These are phyloP conservation scores for Acrocephalus kingi DNA, from an alignment of 2,113 vertebrate genomes.

Conservation along the genomic window DNA sequence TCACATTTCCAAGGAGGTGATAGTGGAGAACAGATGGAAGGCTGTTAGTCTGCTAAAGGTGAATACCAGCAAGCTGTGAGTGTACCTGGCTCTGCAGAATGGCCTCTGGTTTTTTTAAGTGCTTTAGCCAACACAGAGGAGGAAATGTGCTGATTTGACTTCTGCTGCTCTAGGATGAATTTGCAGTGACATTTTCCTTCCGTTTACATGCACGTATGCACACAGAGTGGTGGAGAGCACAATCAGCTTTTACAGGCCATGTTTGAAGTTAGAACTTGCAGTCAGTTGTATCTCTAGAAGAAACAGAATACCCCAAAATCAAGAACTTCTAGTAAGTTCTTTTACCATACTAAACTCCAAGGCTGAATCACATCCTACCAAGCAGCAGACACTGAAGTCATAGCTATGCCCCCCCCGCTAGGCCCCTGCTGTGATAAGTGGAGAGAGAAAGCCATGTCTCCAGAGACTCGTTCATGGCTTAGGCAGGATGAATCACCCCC, in stretches of 20 bases:
- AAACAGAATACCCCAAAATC: not conserved
- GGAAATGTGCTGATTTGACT: not conserved
- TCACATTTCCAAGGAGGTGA: not conserved
- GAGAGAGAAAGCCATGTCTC: not conserved
- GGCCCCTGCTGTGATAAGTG: not conserved
- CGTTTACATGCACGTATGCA: fast-evolving
- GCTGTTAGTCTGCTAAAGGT: not conserved
- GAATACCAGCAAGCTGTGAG: not conserved
- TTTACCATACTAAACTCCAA: not conserved
- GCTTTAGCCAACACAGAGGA: not conserved
- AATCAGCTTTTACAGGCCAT: not conserved
- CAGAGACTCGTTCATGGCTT: not conserved
- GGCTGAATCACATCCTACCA: not conserved
- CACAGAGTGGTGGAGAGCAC: not conserved
- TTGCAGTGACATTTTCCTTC: not conserved
- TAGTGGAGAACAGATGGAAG: not conserved
- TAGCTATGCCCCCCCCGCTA: not conserved
- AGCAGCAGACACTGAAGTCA: not conserved
- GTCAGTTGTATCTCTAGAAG: not conserved
- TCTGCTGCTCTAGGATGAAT: not conserved
- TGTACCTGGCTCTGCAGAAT: not conserved
- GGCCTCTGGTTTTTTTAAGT: not conserved
- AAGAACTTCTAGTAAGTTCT: not conserved
- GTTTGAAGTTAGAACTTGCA: not conserved
- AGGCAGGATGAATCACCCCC: not conserved